Base-by-base conservation (phyloP, 92 coral and sea anemone genomes). In the Epizoanthus rinbou region DNA sequence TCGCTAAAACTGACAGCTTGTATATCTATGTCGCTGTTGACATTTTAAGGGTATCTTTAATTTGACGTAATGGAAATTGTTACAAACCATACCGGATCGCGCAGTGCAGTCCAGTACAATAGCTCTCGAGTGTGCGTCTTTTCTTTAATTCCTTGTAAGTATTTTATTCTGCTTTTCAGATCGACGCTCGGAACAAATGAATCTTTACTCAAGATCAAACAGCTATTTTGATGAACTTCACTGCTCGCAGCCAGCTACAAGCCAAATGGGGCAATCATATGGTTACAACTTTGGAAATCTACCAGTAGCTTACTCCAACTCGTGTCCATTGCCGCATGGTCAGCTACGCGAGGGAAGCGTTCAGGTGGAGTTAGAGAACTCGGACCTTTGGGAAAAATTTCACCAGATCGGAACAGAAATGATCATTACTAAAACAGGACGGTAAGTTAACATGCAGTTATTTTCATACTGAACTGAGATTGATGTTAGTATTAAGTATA, bases 391-490 rank as follows among this genome's bases (percentile, higher is more conserved):
- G 98, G 91, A 93, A 66, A 93, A 93, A 85, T 93, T 93, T 59
- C 95, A 93, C 73, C 91, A 84, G 47, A 93, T 93, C 33, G 98
- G 95, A 45, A 93, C 98, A 45, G 98, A 93, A 70, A 93, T 93
- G 98, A 93, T 93, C 50, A 93, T 93, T 21, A 93, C 98, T 14
- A 93, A 93, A 83, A 93, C 95, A 39, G 98, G 98, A 75, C 98
- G 98, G 98, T 93, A 87, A 85, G 98, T 69, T 52, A 69, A 13
- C 59, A 62, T 22, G 24, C 69, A 23, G 66, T 0, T 47, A 15
- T 57, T 35, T 60, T 56, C 31, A 15, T 25, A 67, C 14, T 64
- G n/a, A 23, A 28, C 81, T 58, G 43, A 45, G 15, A 16, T 41
- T 78, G 62, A 63, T 76, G 45, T 54, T 59, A 11, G 37, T 19